Evolutionary conservation across 2,888 invertebrate species (phyloP).

Genomic region (Melitaea athalia): DNA sequence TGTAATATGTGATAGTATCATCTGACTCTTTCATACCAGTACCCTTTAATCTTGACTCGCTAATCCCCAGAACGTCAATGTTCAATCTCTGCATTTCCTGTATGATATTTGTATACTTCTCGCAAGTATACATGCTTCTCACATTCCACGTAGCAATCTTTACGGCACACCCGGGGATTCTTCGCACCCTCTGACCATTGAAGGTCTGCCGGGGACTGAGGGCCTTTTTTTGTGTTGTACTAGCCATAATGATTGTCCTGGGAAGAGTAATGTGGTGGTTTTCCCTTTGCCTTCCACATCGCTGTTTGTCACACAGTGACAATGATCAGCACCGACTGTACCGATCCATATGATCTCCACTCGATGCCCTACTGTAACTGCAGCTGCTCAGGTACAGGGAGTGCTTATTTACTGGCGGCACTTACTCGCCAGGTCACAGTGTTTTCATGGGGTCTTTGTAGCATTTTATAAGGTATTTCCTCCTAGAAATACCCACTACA

Average conservation of each 20-base stretch:
- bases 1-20: not conserved
- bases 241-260: constrained; percentile 2
- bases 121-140: not conserved
- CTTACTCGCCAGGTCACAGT: constrained; percentile 15
- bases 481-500: constrained; percentile 11
- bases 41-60: not conserved
- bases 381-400: constrained; percentile 12
- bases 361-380: constrained; percentile 5
- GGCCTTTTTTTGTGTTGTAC: not conserved
- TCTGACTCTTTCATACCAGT: not conserved
- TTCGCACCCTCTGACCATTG: constrained; percentile 5
- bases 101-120: not conserved
- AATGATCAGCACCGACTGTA: not conserved
- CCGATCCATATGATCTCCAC: constrained; percentile 13
- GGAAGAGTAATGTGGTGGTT: not conserved
- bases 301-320: not conserved
- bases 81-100: not conserved
- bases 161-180: constrained; percentile 5
- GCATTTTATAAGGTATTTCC: constrained; percentile 10
- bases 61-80: not conserved
- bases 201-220: constrained; percentile 9
- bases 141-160: constrained; percentile 6
- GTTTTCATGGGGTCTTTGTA: constrained; percentile 16
- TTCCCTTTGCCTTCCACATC: constrained; percentile 4
- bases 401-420: constrained; percentile 19